Base-by-base conservation (phyloP, 2,888 invertebrate species). In the Megalurothrips usitatus region DNA sequence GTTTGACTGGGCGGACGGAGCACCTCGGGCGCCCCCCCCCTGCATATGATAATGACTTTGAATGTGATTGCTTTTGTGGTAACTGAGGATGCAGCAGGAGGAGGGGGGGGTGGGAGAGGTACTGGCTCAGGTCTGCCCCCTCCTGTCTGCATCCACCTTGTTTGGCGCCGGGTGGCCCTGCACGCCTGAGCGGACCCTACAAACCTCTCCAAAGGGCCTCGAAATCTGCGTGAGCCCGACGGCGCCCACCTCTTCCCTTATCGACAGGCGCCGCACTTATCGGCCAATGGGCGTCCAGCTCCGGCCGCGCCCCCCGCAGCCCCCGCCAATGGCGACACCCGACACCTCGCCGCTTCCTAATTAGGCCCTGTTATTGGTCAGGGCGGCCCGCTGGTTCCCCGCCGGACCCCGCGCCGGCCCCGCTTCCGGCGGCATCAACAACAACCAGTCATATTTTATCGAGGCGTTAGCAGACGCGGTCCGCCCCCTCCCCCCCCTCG, bases 361-460 rank as follows among this genome's bases (percentile, higher is more conserved):
- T 68, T 68, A 68, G 68, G 68, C 68, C n/a, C 68, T n/a, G 68
- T 68, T 68, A 68, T 23, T 19, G n/a, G n/a, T n/a, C n/a, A n/a
- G n/a, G n/a, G 10, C 49, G 49, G 10, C 49, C 49, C 49, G 49
- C 49, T 14, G 10, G 10, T 14, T 9, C 49, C 49, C 49, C 49
- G 49, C 49, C 49, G 10, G 10, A 49, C 49, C 49, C 49, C 49
- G 49, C 49, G 10, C 49, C 10, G 14, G 52, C 52, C 52, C 52
- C 11, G 58, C 58, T n/a, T n/a, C 58, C 6, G 19, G 19, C 58
- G 14, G 58, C 58, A 17, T 6, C 58, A n/a, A 17, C 58, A 58
- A 58, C 58, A 58, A 58, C 58, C 58, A 58, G 58, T 58, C 58
- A 58, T 58, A 58, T 58, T 58, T 58, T 58, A 58, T 58, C 58